Base-by-base conservation (phyloP, 2,888 invertebrate genomes). In the Hyposoter dolosus region DNA sequence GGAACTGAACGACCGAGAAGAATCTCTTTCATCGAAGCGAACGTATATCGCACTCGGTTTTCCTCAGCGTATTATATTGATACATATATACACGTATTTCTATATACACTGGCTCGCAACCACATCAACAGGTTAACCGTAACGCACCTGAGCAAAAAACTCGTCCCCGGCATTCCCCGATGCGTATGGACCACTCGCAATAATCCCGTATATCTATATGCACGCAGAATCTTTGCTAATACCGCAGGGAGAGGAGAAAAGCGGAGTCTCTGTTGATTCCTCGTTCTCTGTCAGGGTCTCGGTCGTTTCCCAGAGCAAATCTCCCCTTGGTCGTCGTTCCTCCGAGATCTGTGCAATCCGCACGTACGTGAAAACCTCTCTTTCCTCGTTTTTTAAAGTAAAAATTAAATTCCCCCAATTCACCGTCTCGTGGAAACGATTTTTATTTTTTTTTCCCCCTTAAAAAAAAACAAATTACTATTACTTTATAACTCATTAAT, bases 1-100 rank as follows among this genome's bases (percentile, higher is more conserved):
- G 88, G 90, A 90, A 90, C 90, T 89, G 88, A 90, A 89, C 86
- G 89, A 83, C 87, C 77, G 66, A 65, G 83, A 80, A 79, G 83
- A 83, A 83, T 83, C 77, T 83, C 86, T 84, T 86, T 77, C 83
- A 85, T 85, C 82, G 77, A 68, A 74, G 77, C 75, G 60, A 69
- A 69, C 60, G 77, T 82, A 77, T 82, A 82, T 82, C 63, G 71
- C 75, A 56, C 80, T 78, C 77, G 74, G 47, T 45, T 28, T 43
- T 35, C 12, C 53, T 35, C 28, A 45, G 35, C 75, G 43, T 71
- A 60, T 35, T 35, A 69, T 56, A 50, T 69, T 17, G 32, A 56
- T 45, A 75, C 68, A 32, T n/a, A 23, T 56, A 53, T 53, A n/a
- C 53, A 43, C 50, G 50, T 75, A 68, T 43, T 78, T 60, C 63